Evolutionary conservation across 2,797 vertebrate species (phyloP), one percentile per base, ranked within the genome.

Genomic region (Sebastes variabilis): DNA sequence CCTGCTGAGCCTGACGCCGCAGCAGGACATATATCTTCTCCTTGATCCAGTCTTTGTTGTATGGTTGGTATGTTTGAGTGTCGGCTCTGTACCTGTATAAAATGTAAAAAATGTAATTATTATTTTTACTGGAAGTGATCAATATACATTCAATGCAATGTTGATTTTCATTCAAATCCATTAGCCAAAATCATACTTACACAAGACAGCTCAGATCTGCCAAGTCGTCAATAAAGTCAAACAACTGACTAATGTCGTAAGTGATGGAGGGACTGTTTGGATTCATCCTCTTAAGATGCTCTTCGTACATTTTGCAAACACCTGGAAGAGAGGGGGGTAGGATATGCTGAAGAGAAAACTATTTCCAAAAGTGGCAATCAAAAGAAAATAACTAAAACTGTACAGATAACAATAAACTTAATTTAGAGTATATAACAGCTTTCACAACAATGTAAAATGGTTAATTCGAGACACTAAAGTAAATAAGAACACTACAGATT

Each of bases 11-110:
- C 92, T 99, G 98, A 91, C 97, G 97, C 88, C 97, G 97, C 85
- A 99, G 95, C 56, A 99, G 95, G 69, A 99, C 97, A 1, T 99
- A 99, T 87, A 99, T 99, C 96, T 99, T 99, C 94, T 99, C 98
- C 93, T 99, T 99, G 94, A 99, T 99, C 98, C 98, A 99, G 94
- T 99, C 98, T 97, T 99, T 99, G 95, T 99, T 99, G 94, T 99
- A 98, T 0, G 98, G 98, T 69, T 99, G 98, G 95, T 99, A 99
- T 29, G 98, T 99, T 91, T 99, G 98, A 77, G 98, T 99, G 94
- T 99, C 98, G 79, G 97, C 97, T 89, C 99, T 97, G 94, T 99
- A 99, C 90, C 99, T 99, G 88, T 46, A 83, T 7, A 60, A 4
- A 81, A 71, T 62, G 16, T 68, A 79, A 58, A 60, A 4, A 81